Base-by-base conservation (phyloP, 1,140 invertebrate genomes). In the Drosophila nikananu region DNA sequence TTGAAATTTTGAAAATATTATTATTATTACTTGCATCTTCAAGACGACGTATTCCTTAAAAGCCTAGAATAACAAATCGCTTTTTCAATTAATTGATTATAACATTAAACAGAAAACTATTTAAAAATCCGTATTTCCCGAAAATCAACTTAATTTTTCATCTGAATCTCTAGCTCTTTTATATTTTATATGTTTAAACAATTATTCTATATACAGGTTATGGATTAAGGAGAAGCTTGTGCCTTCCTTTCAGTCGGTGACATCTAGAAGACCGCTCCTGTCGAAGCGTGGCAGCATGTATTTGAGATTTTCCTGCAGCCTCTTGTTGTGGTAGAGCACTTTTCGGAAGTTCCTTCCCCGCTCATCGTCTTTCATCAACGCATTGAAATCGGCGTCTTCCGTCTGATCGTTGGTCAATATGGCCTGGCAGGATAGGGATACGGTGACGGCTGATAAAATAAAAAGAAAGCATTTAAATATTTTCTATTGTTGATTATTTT, bases 321-420 rank as follows among this genome's bases (percentile, higher is more conserved):
- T 72, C 30, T 80, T 75, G 63, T 92, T 92, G 10, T 41, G 49
- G 48, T 91, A 93, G 19, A 79, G 23, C 0, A 64, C 2, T 2
- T 62, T 77, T 8, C 76, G 77, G 42, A 92, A 93, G 25, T 81
- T 90, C 0, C 73, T 63, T 17, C 76, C 77, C 0, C 91, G 61
- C 13, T 92, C 84, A 35, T 83, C 72, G 17, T 74, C 71, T 35
- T 60, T 25, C 59, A 92, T 67, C 3, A 93, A 21, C 1, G 74
- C 72, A 52, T 83, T 61, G 13, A 93, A 86, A 42, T 93, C 91
- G 0, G 91, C 91, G 65, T 93, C 91, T 0, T 58, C 79, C 9
- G 74, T 90, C 48, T 92, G 54, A 27, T 87, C 91, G 39, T 90
- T 91, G 1, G 77, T 63, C 66, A 91, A 63, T 5, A 93, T 46